Evolutionary conservation across 2,113 vertebrate genomes (phyloP).

Genomic region (Neolamprologus cancellatus): DNA sequence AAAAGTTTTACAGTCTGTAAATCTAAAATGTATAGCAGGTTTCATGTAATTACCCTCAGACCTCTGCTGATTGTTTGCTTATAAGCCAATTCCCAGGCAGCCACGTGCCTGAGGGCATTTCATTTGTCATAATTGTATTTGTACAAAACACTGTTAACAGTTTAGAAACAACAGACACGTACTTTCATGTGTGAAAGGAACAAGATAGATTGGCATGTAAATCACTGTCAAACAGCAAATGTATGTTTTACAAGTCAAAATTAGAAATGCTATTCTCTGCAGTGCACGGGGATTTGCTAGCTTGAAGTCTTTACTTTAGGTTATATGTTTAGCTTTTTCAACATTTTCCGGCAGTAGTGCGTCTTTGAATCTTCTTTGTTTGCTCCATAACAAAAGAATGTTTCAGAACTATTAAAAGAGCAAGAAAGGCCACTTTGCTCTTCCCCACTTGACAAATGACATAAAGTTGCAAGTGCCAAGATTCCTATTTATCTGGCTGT

Average conservation of each 20-base stretch:
- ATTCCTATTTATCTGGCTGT: constrained; percentile 50
- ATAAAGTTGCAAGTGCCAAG: constrained; percentile 45
- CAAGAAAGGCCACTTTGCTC: constrained; percentile 33
- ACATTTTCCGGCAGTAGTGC: not conserved
- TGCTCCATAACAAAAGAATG: constrained; percentile 9
- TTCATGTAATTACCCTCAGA: not conserved
- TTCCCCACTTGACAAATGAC: constrained; percentile 42
- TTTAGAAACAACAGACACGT: not conserved
- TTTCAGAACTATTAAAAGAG: constrained; percentile 36
- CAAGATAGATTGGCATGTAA: not conserved
- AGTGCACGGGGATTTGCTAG: not conserved
- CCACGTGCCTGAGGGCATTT: not conserved
- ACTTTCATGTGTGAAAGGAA: not conserved
- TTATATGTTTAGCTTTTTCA: constrained; percentile 23
- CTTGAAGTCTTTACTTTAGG: constrained; percentile 12
- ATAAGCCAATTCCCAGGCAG: not conserved
- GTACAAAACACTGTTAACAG: not conserved
- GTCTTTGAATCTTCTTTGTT: constrained; percentile 32
- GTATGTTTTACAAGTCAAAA: constrained; percentile 20
- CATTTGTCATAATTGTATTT: not conserved
- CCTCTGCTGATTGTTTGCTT: not conserved
- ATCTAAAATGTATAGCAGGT: not conserved
- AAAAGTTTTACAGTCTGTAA: not conserved
- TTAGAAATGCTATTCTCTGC: not conserved
- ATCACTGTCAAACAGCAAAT: not conserved